These are phyloP conservation scores for Oreotrochilus melanogaster DNA, from an alignment of 2,113 vertebrate species.

Conservation along the genomic window DNA sequence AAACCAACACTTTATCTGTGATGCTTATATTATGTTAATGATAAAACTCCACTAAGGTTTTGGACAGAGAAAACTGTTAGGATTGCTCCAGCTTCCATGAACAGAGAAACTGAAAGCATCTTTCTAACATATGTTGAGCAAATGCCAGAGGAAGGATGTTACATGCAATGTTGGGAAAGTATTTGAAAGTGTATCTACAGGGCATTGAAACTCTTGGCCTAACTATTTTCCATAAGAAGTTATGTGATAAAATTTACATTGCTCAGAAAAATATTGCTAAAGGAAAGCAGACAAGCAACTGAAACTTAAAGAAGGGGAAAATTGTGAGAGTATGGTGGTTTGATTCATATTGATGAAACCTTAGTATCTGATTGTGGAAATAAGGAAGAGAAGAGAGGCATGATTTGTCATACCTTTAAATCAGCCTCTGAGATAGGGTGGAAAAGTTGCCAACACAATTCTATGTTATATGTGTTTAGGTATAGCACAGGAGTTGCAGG, in stretches of 20 bases:
- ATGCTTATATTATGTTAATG: not conserved
- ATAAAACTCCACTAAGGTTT: not conserved
- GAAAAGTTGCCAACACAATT: not conserved
- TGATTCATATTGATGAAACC: not conserved
- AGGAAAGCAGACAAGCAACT: not conserved
- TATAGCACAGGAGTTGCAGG: not conserved
- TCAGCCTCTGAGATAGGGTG: not conserved
- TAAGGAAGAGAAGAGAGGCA: not conserved
- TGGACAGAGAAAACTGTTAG: not conserved
- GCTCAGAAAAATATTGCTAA: not conserved
- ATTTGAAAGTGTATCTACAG: not conserved
- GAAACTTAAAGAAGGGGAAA: not conserved
- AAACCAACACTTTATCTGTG: not conserved
- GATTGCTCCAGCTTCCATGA: not conserved
- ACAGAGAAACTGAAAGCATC: not conserved
- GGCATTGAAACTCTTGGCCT: not conserved
- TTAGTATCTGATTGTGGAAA: not conserved
- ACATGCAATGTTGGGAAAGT: not conserved
- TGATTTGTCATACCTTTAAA: not conserved
- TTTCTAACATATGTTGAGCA: constrained; percentile 32
- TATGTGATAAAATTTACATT: not conserved
- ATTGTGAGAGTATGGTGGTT: not conserved
- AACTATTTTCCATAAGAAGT: not conserved
- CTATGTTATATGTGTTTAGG: not conserved
- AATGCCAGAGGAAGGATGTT: not conserved